Evolutionary conservation across 1,140 invertebrate species (phyloP), one percentile per base, ranked within the genome.

Genomic region (Trachelipus rathkii): DNA sequence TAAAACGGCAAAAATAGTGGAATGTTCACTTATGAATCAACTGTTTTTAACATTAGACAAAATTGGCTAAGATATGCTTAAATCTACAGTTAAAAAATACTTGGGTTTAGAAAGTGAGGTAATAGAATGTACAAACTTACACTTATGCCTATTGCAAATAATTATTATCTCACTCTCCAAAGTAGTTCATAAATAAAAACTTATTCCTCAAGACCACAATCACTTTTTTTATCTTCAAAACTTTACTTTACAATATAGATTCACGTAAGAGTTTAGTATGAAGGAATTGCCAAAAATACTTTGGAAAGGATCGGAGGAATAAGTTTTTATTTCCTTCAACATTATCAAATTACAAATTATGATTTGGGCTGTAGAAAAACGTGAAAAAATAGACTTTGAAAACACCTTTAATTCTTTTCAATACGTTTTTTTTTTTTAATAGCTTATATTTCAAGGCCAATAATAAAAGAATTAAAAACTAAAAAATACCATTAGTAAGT

Each of bases 341-440:
- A 13, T 60, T 60, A 60, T 60, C 50, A 60, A 60, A 60, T 60
- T 60, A 60, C 50, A 60, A 60, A 60, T 60, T 13, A 60, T 60
- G 33, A 33, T 60, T 60, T 60, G 50, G 50, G 19, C 50, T 60
- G 50, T 60, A 60, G 50, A 60, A 33, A 33, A 60, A 60, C 50
- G 50, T 60, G 50, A 19, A 60, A 60, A 60, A 60, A 60, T 60
- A 60, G 50, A 60, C 50, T 60, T 60, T 60, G 50, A 19, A 60
- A 60, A 13, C 11, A 13, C 50, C 50, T 60, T 60, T 60, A 60
- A 60, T 33, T 33, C 33, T 33, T 33, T 33, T 33, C 33, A 33
- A 33, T 33, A 33, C 33, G 33, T 33, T 33, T 33, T 33, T 33
- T 33, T 33, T 33, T 33, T 33, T 33, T 3, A 33, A 33, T 33